A percentile compares a stretch with the other conserved stretches of the same genome.
phyloP scores from a whole-genome alignment of 2,113 vertebrate genomes.

The Camelus bactrianus region DNA sequence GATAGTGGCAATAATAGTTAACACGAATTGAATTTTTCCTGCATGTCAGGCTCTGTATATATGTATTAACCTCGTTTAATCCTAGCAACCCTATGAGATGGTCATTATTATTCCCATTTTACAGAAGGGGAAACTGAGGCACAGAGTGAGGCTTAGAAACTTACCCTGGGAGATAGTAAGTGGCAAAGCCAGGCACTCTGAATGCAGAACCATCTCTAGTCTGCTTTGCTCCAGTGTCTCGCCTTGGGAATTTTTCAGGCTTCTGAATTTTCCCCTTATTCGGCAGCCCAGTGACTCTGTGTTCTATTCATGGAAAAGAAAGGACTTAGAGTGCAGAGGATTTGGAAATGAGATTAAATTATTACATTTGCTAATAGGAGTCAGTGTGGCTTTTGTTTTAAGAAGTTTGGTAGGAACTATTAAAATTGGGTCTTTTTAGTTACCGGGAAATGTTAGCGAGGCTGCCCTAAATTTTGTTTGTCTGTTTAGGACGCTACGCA shows the following conservation, averaged over 20 bases:
- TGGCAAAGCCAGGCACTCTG: not conserved
- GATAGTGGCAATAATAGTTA: not conserved
- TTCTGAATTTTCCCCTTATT: not conserved
- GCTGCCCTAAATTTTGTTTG: not conserved
- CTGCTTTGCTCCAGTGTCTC: too few relatives aligned
- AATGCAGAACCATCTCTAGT: not conserved
- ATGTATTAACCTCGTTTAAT: not conserved
- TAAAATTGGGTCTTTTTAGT: not conserved
- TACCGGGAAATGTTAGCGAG: not conserved
- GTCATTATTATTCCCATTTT: not conserved
- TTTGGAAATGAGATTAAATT: not conserved
- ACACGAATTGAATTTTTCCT: not conserved
- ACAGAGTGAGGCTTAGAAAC: not conserved
- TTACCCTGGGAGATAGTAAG: not conserved
- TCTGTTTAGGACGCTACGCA: not conserved
- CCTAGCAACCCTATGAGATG: not conserved
- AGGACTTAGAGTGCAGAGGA: not conserved
- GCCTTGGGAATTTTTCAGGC: not conserved
- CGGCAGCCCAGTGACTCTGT: not conserved
- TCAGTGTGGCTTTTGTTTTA: not conserved
- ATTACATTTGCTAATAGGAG: not conserved
- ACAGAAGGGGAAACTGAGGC: not conserved
- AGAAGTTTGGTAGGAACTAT: not conserved
- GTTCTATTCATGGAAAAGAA: not conserved
- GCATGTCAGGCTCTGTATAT: not conserved